Percentiles rank a stretch among this genome's conserved stretches.
phyloP scores from a whole-genome alignment of 2,888 invertebrate genomes.

The Alsophila aescularia region DNA sequence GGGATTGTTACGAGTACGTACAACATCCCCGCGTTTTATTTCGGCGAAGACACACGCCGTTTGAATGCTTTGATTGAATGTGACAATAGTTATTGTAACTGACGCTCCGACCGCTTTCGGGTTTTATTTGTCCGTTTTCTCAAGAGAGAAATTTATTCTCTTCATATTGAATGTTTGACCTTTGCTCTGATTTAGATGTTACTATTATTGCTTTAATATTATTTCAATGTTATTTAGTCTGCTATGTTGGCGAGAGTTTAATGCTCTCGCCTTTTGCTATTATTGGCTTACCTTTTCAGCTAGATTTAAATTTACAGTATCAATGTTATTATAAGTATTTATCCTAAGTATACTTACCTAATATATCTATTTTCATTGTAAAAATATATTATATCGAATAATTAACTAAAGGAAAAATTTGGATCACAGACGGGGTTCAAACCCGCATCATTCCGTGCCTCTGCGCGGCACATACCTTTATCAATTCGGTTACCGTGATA shows the following conservation, averaged over 20 bases:
- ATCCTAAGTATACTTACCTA: too few relatives aligned
- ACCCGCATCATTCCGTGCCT: too few relatives aligned
- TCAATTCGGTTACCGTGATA: too few relatives aligned
- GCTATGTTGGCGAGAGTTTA: neutral
- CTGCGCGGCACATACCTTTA: too few relatives aligned
- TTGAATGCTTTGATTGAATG: conserved; percentile 80
- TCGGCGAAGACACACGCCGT: conserved; percentile 67
- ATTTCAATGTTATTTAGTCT: conserved; percentile 7
- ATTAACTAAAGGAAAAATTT: too few relatives aligned
- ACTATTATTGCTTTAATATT: conserved; percentile 36
- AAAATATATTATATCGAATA: too few relatives aligned
- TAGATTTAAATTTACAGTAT: too few relatives aligned
- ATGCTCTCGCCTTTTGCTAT: neutral
- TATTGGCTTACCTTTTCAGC: too few relatives aligned
- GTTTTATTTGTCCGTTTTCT: conserved; percentile 57
- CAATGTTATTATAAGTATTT: too few relatives aligned
- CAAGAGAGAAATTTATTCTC: conserved; percentile 53
- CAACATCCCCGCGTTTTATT: conserved; percentile 70
- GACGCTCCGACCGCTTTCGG: conserved; percentile 58
- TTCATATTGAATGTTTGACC: conserved; percentile 53
- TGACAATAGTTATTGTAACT: conserved; percentile 79
- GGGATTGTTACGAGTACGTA: conserved; percentile 61
- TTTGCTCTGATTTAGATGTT: conserved; percentile 44
- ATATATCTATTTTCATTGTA: too few relatives aligned
- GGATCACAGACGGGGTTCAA: too few relatives aligned